Evolutionary conservation across 1,140 invertebrate genomes (phyloP).

Genomic region (Bombus pyrosoma): DNA sequence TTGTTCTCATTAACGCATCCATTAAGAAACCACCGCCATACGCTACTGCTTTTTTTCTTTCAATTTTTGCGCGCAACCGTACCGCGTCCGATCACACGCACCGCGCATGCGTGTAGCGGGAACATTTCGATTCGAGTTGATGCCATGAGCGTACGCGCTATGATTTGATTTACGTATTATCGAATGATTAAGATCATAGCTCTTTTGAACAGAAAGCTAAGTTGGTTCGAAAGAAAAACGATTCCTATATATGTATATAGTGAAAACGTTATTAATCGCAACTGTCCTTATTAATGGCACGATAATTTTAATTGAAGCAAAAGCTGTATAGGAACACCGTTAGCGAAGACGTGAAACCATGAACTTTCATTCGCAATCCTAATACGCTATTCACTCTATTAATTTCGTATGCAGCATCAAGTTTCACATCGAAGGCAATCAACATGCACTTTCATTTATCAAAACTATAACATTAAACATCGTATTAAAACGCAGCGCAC

Average conservation of each 20-base stretch:
- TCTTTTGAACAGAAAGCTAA: background rate
- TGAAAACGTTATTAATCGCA: background rate
- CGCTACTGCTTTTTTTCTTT: background rate
- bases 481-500: background rate
- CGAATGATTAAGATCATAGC: background rate
- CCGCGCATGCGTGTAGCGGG: background rate
- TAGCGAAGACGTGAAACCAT: background rate
- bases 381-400: conserved; percentile 2
- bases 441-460: conserved; percentile 3
- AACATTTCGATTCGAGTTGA: background rate
- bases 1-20: conserved; percentile 23
- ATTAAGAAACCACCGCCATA: background rate
- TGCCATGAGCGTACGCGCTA: background rate
- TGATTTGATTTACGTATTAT: background rate
- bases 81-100: background rate
- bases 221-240: background rate
- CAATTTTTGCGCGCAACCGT: background rate
- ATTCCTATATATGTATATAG: no score
- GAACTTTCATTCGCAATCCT: conserved; percentile 4
- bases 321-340: background rate
- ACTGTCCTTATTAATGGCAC: background rate
- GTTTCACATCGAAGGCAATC: conserved; percentile 1
- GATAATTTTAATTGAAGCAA: background rate
- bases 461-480: conserved; percentile 1
- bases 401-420: background rate